These are phyloP conservation scores for Leucoraja erinaceus DNA, from an alignment of 2,113 vertebrate species.

Conservation along the genomic window DNA sequence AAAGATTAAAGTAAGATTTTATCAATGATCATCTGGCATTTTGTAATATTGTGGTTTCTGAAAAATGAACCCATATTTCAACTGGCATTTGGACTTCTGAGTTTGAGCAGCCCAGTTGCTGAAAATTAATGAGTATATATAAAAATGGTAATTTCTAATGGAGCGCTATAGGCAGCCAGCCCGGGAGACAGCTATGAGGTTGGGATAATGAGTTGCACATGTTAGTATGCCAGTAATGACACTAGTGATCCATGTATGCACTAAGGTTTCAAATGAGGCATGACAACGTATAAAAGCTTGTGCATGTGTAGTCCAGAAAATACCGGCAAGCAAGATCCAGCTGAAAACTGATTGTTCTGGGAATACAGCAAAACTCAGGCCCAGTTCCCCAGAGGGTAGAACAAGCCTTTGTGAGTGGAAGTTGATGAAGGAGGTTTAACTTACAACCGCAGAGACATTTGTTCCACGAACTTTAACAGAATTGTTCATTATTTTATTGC, in stretches of 20 bases:
- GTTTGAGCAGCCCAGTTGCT: too few species aligned
- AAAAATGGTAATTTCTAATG: too few species aligned
- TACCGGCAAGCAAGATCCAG: not conserved
- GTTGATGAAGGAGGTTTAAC: not conserved
- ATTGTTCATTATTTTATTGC: not conserved
- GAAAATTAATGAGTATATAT: too few species aligned
- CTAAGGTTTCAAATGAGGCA: not conserved
- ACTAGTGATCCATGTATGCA: not conserved
- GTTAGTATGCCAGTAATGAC: not conserved
- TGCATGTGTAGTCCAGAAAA: not conserved
- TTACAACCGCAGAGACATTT: not conserved
- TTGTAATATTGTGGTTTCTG: too few species aligned
- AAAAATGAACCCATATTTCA: too few species aligned
- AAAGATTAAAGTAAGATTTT: too few species aligned
- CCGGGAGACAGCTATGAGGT: too few species aligned
- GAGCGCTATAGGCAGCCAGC: too few species aligned
- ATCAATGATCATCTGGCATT: too few species aligned
- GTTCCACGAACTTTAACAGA: not conserved
- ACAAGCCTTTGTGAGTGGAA: not conserved
- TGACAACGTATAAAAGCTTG: not conserved
- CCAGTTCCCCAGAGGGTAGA: not conserved
- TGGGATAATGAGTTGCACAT: not conserved
- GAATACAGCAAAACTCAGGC: not conserved
- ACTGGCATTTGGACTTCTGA: too few species aligned
- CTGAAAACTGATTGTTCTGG: not conserved